Conservation (phyloP, 30 jellyfish, hydroid and myxozoan species). For the Chrysaora quinquecirrha region DNA sequence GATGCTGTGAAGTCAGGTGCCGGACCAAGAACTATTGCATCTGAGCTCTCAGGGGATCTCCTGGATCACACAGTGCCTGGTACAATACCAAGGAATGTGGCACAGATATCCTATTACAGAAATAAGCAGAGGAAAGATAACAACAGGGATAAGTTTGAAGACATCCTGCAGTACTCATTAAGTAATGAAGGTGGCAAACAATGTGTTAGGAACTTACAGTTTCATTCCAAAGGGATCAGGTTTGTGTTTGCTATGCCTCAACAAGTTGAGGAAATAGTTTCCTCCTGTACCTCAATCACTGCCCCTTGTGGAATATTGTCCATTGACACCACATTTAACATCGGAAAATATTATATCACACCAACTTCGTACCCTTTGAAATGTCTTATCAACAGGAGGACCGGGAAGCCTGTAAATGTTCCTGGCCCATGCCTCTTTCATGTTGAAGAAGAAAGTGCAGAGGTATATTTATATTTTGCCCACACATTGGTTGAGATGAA, state of each 20-base stretch:
- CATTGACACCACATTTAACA: conserved; percentile 7
- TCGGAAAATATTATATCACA: conserved; percentile 1
- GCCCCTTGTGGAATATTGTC: conserved; percentile 14
- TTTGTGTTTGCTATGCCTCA: not conserved
- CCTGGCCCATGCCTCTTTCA: conserved; percentile 24
- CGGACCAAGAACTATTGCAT: too few species aligned
- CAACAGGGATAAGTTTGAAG: not conserved
- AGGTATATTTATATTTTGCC: conserved; percentile 14
- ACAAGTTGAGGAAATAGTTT: conserved; percentile 10
- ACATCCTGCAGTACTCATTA: not conserved
- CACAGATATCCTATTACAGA: not conserved
- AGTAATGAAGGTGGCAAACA: not conserved
- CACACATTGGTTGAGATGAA: not conserved
- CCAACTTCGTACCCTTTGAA: conserved; percentile 6
- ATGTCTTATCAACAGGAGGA: not conserved
- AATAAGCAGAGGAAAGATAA: not conserved
- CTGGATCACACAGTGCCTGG: too few species aligned
- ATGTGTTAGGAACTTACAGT: not conserved
- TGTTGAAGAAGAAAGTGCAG: conserved; percentile 8
- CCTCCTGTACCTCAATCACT: not conserved
- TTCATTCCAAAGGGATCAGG: conserved; percentile 6
- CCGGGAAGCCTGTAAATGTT: conserved; percentile 6
- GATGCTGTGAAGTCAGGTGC: too few species aligned
- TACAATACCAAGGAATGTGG: not conserved
- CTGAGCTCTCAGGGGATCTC: too few species aligned